Percentiles rank a stretch among this genome's conserved stretches.
Conservation (phyloP, 2,888 invertebrate genomes). For the Cantharis nigra region DNA sequence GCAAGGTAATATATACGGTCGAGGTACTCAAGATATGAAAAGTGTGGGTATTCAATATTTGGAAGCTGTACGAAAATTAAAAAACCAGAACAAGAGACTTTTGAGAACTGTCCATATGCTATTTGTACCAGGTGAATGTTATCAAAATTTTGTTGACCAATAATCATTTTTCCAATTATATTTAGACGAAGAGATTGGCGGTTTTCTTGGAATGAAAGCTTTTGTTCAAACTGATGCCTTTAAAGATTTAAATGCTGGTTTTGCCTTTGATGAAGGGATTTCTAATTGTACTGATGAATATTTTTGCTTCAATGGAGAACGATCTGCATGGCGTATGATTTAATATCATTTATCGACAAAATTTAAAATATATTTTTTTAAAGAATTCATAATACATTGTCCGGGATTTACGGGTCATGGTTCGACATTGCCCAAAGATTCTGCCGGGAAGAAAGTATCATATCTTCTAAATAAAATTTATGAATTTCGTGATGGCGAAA, state of each 20-base stretch:
- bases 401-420: constrained; percentile 88
- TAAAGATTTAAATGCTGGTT: constrained; percentile 76
- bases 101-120: constrained; percentile 72
- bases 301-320: constrained; percentile 73
- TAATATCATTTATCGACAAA: not conserved
- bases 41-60: constrained; percentile 79
- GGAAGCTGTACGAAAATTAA: constrained; percentile 72
- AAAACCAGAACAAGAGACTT: constrained; percentile 60
- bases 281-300: constrained; percentile 70
- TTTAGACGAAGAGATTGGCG: constrained; percentile 88
- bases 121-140: constrained; percentile 69
- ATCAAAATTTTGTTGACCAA: not conserved
- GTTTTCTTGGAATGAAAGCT: constrained; percentile 76
- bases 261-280: constrained; percentile 87
- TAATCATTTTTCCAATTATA: not conserved
- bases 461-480: constrained; percentile 54
- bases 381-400: constrained; percentile 78
- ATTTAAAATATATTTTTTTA: not conserved
- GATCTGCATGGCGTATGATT: constrained; percentile 82
- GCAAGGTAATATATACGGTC: constrained; percentile 82
- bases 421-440: constrained; percentile 77
- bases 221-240: constrained; percentile 78
- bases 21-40: constrained; percentile 84
- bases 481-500: not conserved
- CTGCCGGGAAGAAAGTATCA: constrained; percentile 81